Conservation (phyloP, 1,140 invertebrate genomes). For the Leguminivora glycinivorella region DNA sequence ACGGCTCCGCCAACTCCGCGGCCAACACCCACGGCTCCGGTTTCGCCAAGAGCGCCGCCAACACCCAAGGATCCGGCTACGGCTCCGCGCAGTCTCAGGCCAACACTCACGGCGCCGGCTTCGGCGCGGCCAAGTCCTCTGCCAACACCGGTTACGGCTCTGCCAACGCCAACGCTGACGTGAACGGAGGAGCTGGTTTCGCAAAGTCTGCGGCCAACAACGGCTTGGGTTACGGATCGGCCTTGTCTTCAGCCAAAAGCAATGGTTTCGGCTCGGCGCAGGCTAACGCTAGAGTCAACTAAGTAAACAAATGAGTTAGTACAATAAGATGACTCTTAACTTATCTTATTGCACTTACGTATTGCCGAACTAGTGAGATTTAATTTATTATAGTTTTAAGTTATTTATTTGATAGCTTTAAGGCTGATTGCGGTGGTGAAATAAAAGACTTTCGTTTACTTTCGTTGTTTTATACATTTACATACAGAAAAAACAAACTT, state of each 20-base stretch:
- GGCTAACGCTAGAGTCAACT: constrained; percentile 54
- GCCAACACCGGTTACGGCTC: constrained; percentile 43
- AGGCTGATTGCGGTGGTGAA: not conserved
- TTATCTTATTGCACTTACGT: constrained; percentile 65
- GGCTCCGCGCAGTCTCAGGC: constrained; percentile 21
- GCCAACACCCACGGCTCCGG: constrained; percentile 40
- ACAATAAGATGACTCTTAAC: constrained; percentile 67
- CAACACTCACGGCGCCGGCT: constrained; percentile 22
- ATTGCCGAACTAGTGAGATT: not conserved
- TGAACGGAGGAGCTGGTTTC: constrained; percentile 45
- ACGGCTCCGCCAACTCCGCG: constrained; percentile 13
- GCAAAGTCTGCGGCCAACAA: constrained; percentile 51
- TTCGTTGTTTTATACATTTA: not conserved
- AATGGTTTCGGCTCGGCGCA: constrained; percentile 50
- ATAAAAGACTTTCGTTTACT: constrained; percentile 24
- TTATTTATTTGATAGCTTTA: constrained; percentile 23
- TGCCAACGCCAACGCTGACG: constrained; percentile 47
- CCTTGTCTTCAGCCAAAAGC: constrained; percentile 42
- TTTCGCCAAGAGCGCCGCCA: constrained; percentile 45
- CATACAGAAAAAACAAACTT: not conserved
- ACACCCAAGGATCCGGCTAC: constrained; percentile 37
- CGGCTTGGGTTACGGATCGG: constrained; percentile 39
- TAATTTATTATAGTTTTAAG: constrained; percentile 17
- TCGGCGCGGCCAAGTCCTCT: constrained; percentile 26
- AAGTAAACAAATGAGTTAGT: constrained; percentile 45